Evolutionary conservation across 1,140 invertebrate species (phyloP).

Genomic region (Drosophila tristis): DNA sequence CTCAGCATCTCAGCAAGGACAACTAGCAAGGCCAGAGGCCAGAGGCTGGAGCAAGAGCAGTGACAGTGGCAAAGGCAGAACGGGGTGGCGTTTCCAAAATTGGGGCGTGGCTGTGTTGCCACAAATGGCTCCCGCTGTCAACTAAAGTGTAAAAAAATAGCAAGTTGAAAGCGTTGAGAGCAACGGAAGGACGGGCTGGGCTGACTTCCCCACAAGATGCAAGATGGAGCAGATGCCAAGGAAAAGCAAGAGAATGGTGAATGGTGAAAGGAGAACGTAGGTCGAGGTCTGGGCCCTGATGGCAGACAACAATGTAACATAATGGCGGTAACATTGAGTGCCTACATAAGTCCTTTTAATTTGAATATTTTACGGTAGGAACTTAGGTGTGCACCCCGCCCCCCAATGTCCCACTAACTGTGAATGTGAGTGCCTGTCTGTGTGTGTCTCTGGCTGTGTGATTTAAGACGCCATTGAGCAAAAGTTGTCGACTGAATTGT

Average conservation of each 20-base stretch:
- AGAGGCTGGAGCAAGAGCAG: neutral
- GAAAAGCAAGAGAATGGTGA: neutral
- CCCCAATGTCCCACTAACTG: neutral
- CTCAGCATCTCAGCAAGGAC: conserved; percentile 36
- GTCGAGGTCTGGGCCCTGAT: conserved; percentile 59
- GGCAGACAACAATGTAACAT: conserved; percentile 77
- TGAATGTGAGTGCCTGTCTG: conserved; percentile 27
- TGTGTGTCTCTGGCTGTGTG: conserved; percentile 32
- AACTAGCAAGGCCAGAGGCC: conserved; percentile 41
- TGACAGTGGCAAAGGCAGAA: neutral
- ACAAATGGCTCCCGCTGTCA: conserved; percentile 74
- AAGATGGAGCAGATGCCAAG: conserved; percentile 41
- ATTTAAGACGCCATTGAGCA: conserved; percentile 53
- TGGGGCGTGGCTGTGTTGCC: conserved; percentile 43
- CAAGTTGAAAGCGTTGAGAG: conserved; percentile 72
- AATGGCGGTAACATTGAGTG: conserved; percentile 82
- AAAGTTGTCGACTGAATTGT: conserved; percentile 54
- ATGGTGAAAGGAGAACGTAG: conserved; percentile 12
- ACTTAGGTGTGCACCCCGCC: conserved; percentile 33
- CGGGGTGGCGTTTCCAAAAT: conserved; percentile 4
- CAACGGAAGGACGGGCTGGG: conserved; percentile 49
- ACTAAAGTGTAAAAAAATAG: conserved; percentile 81
- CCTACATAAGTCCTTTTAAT: conserved; percentile 83
- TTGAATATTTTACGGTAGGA: conserved; percentile 78
- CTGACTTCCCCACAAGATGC: conserved; percentile 41